phyloP scores from a whole-genome alignment of 2,113 vertebrate species.

The Anguilla japonica region DNA sequence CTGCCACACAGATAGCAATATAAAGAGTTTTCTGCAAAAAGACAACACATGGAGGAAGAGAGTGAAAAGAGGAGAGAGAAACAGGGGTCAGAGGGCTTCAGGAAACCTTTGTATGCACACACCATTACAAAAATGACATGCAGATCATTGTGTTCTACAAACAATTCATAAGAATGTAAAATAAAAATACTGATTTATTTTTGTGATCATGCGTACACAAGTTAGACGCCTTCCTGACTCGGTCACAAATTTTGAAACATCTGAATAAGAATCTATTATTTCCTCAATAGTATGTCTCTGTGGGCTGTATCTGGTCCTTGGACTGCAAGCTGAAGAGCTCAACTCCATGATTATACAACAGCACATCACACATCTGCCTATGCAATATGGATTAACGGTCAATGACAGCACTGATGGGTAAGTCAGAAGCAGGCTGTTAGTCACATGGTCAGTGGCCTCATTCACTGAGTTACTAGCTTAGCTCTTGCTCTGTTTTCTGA shows the following conservation, averaged over 20 bases:
- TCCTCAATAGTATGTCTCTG: too few relatives aligned
- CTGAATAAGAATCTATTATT: too few relatives aligned
- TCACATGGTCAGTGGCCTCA: not conserved
- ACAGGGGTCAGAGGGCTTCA: not conserved
- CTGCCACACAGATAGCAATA: constrained; percentile 74
- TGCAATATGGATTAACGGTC: not conserved
- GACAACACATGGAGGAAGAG: constrained; percentile 22
- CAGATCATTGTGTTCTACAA: too few relatives aligned
- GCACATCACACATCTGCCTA: not conserved
- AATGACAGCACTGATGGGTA: not conserved
- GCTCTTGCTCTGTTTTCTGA: not conserved
- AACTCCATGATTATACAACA: not conserved
- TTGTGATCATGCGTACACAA: too few relatives aligned
- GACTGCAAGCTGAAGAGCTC: too few relatives aligned
- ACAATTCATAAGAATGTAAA: too few relatives aligned
- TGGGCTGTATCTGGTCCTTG: too few relatives aligned
- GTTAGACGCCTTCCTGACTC: too few relatives aligned
- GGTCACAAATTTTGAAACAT: too few relatives aligned
- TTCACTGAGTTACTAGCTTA: not conserved
- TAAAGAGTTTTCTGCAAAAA: constrained; percentile 79
- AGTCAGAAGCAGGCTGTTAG: not conserved
- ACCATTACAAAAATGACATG: not conserved
- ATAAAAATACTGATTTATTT: too few relatives aligned
- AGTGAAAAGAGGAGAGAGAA: not conserved
- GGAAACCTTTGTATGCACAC: not conserved